Evolutionary conservation across 2,797 vertebrate species (phyloP), one percentile per base, ranked within the genome.

Genomic region (Arnoldichthys spilopterus): DNA sequence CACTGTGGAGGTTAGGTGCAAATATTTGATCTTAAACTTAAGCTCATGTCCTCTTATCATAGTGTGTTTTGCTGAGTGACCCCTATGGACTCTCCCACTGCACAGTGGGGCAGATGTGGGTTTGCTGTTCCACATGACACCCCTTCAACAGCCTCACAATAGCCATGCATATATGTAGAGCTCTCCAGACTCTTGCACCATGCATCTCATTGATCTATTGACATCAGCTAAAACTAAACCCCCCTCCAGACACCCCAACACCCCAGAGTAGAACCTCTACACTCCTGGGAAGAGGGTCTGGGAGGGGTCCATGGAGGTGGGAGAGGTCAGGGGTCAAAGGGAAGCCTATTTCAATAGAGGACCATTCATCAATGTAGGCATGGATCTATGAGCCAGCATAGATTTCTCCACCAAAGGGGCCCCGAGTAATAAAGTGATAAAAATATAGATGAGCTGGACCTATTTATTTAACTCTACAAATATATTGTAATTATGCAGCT

Each of bases 201-300:
- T 72, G 85, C 86, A 84, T 88, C 84, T 84, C 82, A 89, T 87
- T 87, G 85, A 87, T 84, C 89, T 88, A 75, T 74, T 92, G 89
- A 90, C 89, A 87, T 82, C 37, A 72, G 69, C 79, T 82, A 67
- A 58, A 56, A 73, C 22, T 81, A 82, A 68, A 84, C 78, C 53
- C 24, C n/a, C 74, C 66, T 56, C 68, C 53, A 66, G 59, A 58
- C 37, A 20, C 47, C 59, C 32, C 12, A 51, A 32, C 70, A 63
- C 49, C 67, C 76, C 72, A 69, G 54, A 74, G 70, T 53, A 37
- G 61, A 72, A 63, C 77, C 74, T 70, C 59, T 18, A 63, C 63
- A 43, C 20, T 70, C 70, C 53, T 77, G 76, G 67, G 83, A 83
- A 84, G 80, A 80, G 69, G 82, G 72, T 79, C 74, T 77, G 47